phyloP scores from a whole-genome alignment of 2,888 invertebrate genomes.

The Spilarctia lutea region DNA sequence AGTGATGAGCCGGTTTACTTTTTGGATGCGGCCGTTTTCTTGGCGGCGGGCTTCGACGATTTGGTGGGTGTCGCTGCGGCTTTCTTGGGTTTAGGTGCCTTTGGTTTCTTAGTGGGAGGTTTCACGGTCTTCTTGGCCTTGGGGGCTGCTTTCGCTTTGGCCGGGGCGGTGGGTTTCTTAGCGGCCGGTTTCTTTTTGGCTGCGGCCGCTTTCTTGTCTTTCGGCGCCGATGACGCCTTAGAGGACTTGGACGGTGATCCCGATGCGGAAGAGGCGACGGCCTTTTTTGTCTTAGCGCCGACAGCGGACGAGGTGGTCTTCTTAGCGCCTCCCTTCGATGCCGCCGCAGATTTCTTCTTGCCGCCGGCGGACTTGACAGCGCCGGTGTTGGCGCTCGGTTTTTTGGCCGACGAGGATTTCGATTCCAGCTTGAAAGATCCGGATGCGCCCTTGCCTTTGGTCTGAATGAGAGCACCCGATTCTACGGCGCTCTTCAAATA shows the following conservation, averaged over 20 bases:
- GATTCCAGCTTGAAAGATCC: conserved; percentile 78
- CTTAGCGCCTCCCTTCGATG: conserved; percentile 48
- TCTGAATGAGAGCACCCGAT: conserved; percentile 7
- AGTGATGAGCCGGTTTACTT: conserved; percentile 31
- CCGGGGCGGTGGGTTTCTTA: conserved; percentile 50
- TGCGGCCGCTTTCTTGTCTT: conserved; percentile 56
- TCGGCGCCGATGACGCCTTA: conserved; percentile 41
- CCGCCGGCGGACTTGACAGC: conserved; percentile 29
- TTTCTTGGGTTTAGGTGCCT: conserved; percentile 71
- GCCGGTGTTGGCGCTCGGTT: conserved; percentile 18
- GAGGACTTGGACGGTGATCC: conserved; percentile 35
- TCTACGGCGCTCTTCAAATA: conserved; percentile 11
- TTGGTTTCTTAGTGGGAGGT: conserved; percentile 70
- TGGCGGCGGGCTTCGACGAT: conserved; percentile 44
- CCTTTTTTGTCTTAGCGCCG: conserved; percentile 41
- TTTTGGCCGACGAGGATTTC: conserved; percentile 51
- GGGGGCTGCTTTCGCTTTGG: conserved; percentile 53
- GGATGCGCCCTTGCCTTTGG: conserved; percentile 74
- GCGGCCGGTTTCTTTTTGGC: conserved; percentile 57
- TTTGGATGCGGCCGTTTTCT: conserved; percentile 46
- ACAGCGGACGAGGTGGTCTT: conserved; percentile 45
- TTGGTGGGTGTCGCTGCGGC: conserved; percentile 52
- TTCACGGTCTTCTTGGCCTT: conserved; percentile 58
- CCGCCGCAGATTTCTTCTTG: conserved; percentile 20
- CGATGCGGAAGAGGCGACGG: conserved; percentile 41